These are phyloP conservation scores for Rhagoletis pomonella DNA, from an alignment of 1,140 invertebrate genomes.

Conservation along the genomic window DNA sequence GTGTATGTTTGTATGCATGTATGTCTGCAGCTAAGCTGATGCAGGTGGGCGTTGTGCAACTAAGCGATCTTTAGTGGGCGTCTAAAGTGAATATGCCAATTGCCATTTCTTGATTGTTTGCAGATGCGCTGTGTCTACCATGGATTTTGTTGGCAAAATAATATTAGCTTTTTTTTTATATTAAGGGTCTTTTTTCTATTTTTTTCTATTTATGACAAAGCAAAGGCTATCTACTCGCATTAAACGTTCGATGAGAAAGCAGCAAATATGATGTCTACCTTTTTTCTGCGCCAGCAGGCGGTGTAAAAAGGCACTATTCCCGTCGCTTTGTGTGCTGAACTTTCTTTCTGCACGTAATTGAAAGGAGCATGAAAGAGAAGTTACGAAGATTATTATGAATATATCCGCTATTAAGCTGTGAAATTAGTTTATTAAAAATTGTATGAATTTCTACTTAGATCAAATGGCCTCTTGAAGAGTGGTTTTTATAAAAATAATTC, in stretches of 20 bases:
- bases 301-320: slow-evolving; percentile 54
- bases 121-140: slow-evolving; percentile 12
- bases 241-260: slow-evolving; percentile 12
- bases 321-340: slow-evolving; percentile 15
- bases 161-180: not conserved
- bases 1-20: too few relatives aligned
- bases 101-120: slow-evolving; percentile 39
- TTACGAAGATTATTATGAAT: not conserved
- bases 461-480: too few relatives aligned
- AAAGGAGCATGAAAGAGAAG: slow-evolving; percentile 13
- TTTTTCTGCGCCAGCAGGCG: slow-evolving; percentile 53
- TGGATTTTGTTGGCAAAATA: not conserved
- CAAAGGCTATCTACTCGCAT: not conserved
- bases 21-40: not conserved
- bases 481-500: too few relatives aligned
- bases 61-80: slow-evolving; percentile 23
- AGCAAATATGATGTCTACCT: slow-evolving; percentile 50
- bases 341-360: slow-evolving; percentile 39
- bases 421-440: not conserved
- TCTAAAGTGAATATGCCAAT: slow-evolving; percentile 43
- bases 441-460: too few relatives aligned
- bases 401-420: not conserved
- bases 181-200: not conserved
- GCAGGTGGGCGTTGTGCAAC: slow-evolving; percentile 36
- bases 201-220: slow-evolving; percentile 10